These are phyloP conservation scores for Lymantria monacha DNA, from an alignment of 2,888 invertebrate genomes.

Conservation along the genomic window DNA sequence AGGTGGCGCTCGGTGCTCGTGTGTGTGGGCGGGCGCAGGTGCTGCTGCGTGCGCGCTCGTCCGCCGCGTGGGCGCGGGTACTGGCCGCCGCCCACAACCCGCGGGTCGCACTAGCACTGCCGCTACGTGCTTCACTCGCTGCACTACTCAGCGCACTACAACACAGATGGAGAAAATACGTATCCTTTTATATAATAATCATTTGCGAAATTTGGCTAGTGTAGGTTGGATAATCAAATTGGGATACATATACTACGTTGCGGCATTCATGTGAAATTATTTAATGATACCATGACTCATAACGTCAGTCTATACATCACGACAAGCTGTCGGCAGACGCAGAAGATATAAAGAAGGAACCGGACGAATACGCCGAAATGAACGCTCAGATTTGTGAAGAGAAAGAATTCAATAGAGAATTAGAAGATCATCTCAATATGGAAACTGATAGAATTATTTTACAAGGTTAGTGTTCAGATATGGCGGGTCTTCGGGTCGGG, in stretches of 20 bases:
- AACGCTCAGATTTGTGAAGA: slow-evolving; percentile 21
- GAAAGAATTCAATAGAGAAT: slow-evolving; percentile 38
- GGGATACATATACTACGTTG: too few relatives aligned
- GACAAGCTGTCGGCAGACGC: slow-evolving; percentile 18
- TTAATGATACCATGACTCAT: not conserved
- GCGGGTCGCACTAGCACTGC: slow-evolving; percentile 87
- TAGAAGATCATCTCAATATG: slow-evolving; percentile 56
- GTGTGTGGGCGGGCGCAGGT: slow-evolving; percentile 86
- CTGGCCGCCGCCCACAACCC: slow-evolving; percentile 96
- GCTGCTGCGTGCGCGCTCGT: slow-evolving; percentile 88
- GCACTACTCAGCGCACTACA: slow-evolving; percentile 87
- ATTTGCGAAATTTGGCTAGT: too few relatives aligned
- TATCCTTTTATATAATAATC: slow-evolving; percentile 74
- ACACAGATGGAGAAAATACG: slow-evolving; percentile 85
- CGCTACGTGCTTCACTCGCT: slow-evolving; percentile 87
- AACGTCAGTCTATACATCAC: slow-evolving; percentile 33
- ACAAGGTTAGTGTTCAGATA: slow-evolving; percentile 40
- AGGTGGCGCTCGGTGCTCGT: slow-evolving; percentile 89
- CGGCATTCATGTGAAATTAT: too few relatives aligned
- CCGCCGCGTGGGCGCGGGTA: slow-evolving; percentile 92
- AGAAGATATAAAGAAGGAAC: slow-evolving; percentile 37
- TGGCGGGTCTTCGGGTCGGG: too few relatives aligned
- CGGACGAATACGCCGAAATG: slow-evolving; percentile 30
- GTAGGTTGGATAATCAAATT: too few relatives aligned
- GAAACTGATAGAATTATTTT: slow-evolving; percentile 57